Evolutionary conservation across 92 coral and sea anemone genomes (phyloP), one percentile per base, ranked within the genome.

Genomic region (Bergia sp.): DNA sequence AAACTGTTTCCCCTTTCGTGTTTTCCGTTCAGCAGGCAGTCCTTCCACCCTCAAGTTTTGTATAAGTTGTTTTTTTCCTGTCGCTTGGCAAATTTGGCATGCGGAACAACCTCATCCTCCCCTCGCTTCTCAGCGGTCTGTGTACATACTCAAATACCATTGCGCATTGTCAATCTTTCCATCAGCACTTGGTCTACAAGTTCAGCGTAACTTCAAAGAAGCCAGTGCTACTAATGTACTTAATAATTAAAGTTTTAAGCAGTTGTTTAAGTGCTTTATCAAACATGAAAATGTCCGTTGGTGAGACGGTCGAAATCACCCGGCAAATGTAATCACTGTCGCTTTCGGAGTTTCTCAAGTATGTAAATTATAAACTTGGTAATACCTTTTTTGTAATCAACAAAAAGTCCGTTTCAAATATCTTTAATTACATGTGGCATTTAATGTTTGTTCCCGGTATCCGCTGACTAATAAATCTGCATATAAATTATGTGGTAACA

Each of bases 131-230:
- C 80, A 20, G 80, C 12, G 29, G 41, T 76, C 49, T 76, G 80
- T 76, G 50, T 38, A 76, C 80, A 76, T 76, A 41, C 43, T 76
- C 80, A 76, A 76, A 76, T 42, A 76, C 47, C 80, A 29, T 6
- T 61, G 67, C 67, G 10, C 7, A 6, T 61, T 61, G 67, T 61
- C 65, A 57, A 16, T 57, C 65, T 57, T 57, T 57, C 29, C n/a
- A 7, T 61, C 69, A 21, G 69, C 18, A 61, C 69, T 61, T 61
- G 69, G 69, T 61, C 5, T 61, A 20, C 69, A 61, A 4, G n/a
- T 61, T 1, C n/a, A 1, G 66, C n/a, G 20, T 18, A 18, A 61
- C 29, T 61, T 61, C 29, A 61, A 73, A 41, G 10, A 45, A 20
- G 21, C 80, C 23, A 16, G n/a, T 39, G 45, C 29, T 10, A 39